Percentiles rank a stretch among this genome's conserved stretches.
phyloP scores from a whole-genome alignment of 2,797 vertebrate genomes.

The Nothura maculosa region DNA sequence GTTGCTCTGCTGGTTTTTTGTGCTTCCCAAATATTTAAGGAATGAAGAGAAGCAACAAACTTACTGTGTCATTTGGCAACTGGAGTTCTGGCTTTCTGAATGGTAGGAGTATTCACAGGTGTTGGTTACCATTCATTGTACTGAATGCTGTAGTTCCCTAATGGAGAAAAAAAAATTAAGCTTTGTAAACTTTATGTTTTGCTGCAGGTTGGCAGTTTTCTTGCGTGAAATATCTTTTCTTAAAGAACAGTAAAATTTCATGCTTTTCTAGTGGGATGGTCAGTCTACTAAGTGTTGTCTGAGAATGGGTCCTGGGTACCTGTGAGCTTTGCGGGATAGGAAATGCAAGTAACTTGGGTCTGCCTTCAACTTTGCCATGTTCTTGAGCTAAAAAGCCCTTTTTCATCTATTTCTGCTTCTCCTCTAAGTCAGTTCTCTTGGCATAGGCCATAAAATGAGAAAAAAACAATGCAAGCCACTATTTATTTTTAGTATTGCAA shows the following conservation, averaged over 20 bases:
- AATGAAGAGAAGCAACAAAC: background rate
- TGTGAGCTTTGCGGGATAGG: background rate
- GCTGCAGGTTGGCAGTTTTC: background rate
- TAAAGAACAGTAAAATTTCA: background rate
- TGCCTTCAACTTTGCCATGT: background rate
- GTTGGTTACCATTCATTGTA: background rate
- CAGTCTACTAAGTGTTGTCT: background rate
- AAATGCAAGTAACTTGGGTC: background rate
- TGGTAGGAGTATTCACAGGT: background rate
- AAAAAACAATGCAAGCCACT: background rate
- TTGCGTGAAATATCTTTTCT: background rate
- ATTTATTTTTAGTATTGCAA: background rate
- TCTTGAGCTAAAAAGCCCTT: background rate
- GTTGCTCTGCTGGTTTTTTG: background rate
- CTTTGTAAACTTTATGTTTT: background rate
- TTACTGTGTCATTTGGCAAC: background rate
- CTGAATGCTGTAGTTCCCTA: background rate
- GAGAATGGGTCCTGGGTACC: background rate
- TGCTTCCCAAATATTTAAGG: slow-evolving; percentile 52
- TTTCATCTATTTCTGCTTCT: background rate
- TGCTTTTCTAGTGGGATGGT: background rate
- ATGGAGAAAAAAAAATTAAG: background rate
- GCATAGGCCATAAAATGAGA: background rate
- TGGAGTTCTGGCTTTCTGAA: background rate
- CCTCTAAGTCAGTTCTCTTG: background rate